Evolutionary conservation across 2,888 invertebrate species (phyloP).

Genomic region (Chymomyza caudatula): DNA sequence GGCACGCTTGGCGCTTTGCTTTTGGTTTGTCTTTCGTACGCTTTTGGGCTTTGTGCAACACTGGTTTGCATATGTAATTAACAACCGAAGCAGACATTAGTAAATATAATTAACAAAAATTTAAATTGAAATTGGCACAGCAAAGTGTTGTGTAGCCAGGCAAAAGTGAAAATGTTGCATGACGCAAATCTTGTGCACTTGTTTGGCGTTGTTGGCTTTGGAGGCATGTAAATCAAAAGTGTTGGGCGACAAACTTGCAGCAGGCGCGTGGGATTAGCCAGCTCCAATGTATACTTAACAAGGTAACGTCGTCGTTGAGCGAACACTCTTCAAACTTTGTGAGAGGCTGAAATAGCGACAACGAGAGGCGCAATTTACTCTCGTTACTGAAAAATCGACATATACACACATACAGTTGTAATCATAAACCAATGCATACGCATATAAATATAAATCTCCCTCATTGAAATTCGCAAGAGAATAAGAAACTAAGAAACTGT

Average conservation of each 20-base stretch:
- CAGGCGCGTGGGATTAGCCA: constrained; percentile 26
- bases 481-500: too few relatives aligned
- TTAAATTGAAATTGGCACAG: neutral
- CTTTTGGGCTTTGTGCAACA: constrained; percentile 64
- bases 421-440: too few relatives aligned
- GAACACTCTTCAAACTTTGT: too few relatives aligned
- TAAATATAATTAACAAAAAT: constrained; percentile 61
- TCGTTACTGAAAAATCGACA: too few relatives aligned
- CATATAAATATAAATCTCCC: too few relatives aligned
- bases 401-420: too few relatives aligned
- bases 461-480: too few relatives aligned
- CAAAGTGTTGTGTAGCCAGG: neutral
- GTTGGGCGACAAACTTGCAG: constrained; percentile 44
- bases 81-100: constrained; percentile 49
- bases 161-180: constrained; percentile 13
- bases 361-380: too few relatives aligned
- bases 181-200: constrained; percentile 20
- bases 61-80: constrained; percentile 67
- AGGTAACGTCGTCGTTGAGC: too few relatives aligned
- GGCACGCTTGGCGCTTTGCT: constrained; percentile 39
- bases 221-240: constrained; percentile 32
- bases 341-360: too few relatives aligned
- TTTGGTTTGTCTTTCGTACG: constrained; percentile 12
- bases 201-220: constrained; percentile 2
- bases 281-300: neutral